Conservation (phyloP, 1,140 invertebrate species). For the Zophobas morio region DNA sequence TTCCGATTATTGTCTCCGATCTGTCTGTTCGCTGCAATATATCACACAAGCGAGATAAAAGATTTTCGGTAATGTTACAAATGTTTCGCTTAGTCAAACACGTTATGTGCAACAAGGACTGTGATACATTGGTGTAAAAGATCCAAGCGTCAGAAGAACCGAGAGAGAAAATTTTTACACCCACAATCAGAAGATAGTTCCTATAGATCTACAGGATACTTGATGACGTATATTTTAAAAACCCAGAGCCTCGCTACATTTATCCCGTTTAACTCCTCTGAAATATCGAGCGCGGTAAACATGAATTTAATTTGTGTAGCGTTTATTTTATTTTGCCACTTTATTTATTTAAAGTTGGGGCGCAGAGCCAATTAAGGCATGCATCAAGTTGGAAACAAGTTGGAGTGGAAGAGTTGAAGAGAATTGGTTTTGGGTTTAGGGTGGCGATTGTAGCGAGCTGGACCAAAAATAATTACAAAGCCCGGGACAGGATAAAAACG, state of each 20-base stretch:
- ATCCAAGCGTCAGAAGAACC: too few relatives aligned
- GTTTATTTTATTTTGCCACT: constrained; percentile 37
- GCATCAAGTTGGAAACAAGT: constrained; percentile 40
- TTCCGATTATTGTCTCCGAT: constrained; percentile 16
- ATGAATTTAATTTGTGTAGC: constrained; percentile 38
- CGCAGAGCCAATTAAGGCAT: constrained; percentile 36
- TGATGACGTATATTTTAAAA: neutral
- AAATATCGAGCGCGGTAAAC: constrained; percentile 9
- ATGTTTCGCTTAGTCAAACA: neutral
- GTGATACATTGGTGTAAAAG: too few relatives aligned
- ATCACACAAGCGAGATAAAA: constrained; percentile 12
- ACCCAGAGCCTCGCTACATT: neutral
- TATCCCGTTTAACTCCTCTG: neutral
- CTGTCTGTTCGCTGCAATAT: neutral
- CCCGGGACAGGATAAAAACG: constrained; percentile 17
- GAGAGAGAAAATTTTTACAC: too few relatives aligned
- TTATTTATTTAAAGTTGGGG: constrained; percentile 35
- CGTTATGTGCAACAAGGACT: too few relatives aligned
- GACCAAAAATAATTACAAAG: constrained; percentile 36
- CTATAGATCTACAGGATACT: too few relatives aligned
- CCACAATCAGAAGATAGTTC: too few relatives aligned
- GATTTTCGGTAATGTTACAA: neutral
- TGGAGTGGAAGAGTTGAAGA: constrained; percentile 14
- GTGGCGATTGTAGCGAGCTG: constrained; percentile 27
- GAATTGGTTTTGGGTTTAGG: constrained; percentile 34